phyloP scores from a whole-genome alignment of 2,797 vertebrate species.

The Chelonia mydas region DNA sequence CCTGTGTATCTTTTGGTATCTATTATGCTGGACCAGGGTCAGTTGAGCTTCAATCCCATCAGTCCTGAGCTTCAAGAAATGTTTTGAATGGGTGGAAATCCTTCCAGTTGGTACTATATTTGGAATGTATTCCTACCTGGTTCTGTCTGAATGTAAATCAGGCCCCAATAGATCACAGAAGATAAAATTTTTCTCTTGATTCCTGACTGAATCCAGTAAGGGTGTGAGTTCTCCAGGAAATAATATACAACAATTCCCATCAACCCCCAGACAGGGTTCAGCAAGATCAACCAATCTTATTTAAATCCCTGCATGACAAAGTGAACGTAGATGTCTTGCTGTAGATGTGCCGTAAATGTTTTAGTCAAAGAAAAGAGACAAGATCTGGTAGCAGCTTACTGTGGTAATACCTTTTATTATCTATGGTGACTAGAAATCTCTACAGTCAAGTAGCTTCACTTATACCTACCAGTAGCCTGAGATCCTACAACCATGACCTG shows the following conservation, averaged over 20 bases:
- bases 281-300: not conserved
- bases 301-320: not conserved
- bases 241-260: not conserved
- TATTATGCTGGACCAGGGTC: not conserved
- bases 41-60: not conserved
- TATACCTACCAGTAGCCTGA: not conserved
- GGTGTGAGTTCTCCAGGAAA: not conserved
- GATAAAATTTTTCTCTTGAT: not conserved
- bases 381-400: not conserved
- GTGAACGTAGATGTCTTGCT: not conserved
- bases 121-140: not conserved
- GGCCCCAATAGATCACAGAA: not conserved
- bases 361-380: not conserved
- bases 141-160: not conserved
- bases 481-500: not conserved
- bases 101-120: not conserved
- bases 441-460: not conserved
- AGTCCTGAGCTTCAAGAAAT: not conserved
- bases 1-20: too few relatives aligned
- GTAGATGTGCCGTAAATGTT: rapidly evolving
- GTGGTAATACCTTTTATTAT: not conserved
- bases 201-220: not conserved
- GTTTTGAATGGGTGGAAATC: not conserved
- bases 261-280: not conserved
- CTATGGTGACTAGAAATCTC: not conserved